phyloP scores from a whole-genome alignment of 2,888 invertebrate genomes.

The Maniola hyperantus region DNA sequence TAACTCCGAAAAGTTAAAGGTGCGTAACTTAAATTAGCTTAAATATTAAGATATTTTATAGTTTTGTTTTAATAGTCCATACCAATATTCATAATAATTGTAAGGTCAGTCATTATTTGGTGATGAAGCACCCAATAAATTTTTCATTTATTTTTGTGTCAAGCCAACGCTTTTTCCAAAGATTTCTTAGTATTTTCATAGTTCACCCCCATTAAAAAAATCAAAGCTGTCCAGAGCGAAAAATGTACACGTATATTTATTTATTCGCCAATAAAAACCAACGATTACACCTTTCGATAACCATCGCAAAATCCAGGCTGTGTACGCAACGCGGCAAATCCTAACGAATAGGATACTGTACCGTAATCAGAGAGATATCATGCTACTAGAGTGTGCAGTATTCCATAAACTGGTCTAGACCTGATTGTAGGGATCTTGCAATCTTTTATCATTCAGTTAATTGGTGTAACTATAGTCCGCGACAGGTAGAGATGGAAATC shows the following conservation, averaged over 20 bases:
- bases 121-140: too few species aligned
- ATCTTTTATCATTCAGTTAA: neutral
- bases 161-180: too few species aligned
- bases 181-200: neutral
- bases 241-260: conserved; percentile 10
- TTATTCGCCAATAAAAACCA: conserved; percentile 32
- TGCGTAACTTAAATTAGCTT: too few species aligned
- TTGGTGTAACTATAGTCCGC: neutral
- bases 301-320: conserved; percentile 26
- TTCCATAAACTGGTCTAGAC: neutral
- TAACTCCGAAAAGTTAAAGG: too few species aligned
- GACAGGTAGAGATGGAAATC: too few species aligned
- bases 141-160: too few species aligned
- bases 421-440: neutral
- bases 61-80: too few species aligned
- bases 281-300: conserved; percentile 29
- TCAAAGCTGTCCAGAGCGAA: neutral
- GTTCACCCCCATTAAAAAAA: neutral
- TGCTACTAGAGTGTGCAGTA: neutral
- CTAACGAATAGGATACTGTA: conserved; percentile 41
- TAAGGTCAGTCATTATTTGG: too few species aligned
- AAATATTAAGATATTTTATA: too few species aligned
- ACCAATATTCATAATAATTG: too few species aligned
- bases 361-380: neutral
- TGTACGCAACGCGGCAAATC: conserved; percentile 27